Base-by-base conservation (phyloP, 2,797 vertebrate species). In the Leucoraja ocellata region DNA sequence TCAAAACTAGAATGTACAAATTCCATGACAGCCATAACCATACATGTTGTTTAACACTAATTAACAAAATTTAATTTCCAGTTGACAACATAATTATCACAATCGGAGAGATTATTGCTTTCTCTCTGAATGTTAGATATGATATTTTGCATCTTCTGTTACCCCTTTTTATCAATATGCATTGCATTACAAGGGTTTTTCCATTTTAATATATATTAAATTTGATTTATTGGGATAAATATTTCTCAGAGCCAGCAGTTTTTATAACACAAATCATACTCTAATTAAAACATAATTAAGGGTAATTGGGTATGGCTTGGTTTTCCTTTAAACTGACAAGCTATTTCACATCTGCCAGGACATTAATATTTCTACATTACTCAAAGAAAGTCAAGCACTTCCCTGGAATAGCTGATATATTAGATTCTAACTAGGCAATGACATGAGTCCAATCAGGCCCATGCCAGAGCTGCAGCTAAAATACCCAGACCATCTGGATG, bases 401-500 rank as follows among this genome's bases (percentile, higher is more conserved):
- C 94, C 94, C 94, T 80, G 93, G 93, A 95, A 94, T 94, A 97
- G 95, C 95, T 95, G 94, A 96, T 97, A 96, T 93, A 97, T 96
- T 96, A 97, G 96, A 97, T 96, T 97, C 95, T 95, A 95, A 96
- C 94, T 95, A 94, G 94, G 95, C 96, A 96, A 96, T 96, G 93
- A 86, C 95, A 95, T 95, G 95, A 97, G 96, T 92, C 95, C 95
- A 95, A 95, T 95, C 95, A 97, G 96, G 96, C 96, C 95, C 95
- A 95, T 94, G 96, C 95, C 94, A 97, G 96, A 96, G 97, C 96
- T 96, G 96, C 95, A 96, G 71, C 95, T 97, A 96, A 97, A 97
- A 97, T 95, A 96, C 95, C 95, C 95, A 96, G 97, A 97, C 97
- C 97, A 98, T 98, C 97, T 98, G 98, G 97, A 97, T 95, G 94